These are phyloP conservation scores for Tribolium freemani DNA, from an alignment of 2,888 invertebrate species.

Conservation along the genomic window DNA sequence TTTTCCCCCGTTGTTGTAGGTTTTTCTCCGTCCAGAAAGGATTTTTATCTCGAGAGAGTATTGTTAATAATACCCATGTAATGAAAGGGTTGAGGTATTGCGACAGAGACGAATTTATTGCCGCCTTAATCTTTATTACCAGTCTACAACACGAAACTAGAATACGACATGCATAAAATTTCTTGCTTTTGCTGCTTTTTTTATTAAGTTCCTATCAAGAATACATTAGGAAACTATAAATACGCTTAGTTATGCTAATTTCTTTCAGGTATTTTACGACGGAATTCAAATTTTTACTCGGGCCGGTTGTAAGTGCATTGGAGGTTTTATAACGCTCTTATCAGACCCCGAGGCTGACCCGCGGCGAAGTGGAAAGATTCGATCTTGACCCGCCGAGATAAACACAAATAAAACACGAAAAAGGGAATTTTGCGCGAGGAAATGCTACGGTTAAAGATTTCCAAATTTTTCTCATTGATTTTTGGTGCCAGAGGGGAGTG, in stretches of 20 bases:
- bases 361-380: background rate
- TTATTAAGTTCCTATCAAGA: constrained; percentile 40
- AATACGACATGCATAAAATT: constrained; percentile 47
- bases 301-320: background rate
- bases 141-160: constrained; percentile 49
- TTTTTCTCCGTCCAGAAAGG: constrained; percentile 21
- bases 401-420: background rate
- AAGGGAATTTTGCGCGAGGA: too few relatives aligned
- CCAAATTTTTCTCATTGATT: too few relatives aligned
- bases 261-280: constrained; percentile 21
- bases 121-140: constrained; percentile 55
- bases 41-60: constrained; percentile 38
- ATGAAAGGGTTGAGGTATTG: constrained; percentile 53
- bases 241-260: constrained; percentile 36
- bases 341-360: background rate
- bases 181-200: constrained; percentile 37
- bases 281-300: constrained; percentile 35
- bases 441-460: too few relatives aligned
- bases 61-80: constrained; percentile 42
- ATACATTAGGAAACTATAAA: constrained; percentile 41
- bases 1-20: constrained; percentile 15
- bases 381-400: background rate
- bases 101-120: constrained; percentile 56
- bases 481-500: too few relatives aligned
- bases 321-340: background rate